Percentiles rank a stretch among this genome's conserved stretches.
These are phyloP conservation scores for Pyrgilauda ruficollis DNA, from an alignment of 2,113 vertebrate species.

Conservation along the genomic window DNA sequence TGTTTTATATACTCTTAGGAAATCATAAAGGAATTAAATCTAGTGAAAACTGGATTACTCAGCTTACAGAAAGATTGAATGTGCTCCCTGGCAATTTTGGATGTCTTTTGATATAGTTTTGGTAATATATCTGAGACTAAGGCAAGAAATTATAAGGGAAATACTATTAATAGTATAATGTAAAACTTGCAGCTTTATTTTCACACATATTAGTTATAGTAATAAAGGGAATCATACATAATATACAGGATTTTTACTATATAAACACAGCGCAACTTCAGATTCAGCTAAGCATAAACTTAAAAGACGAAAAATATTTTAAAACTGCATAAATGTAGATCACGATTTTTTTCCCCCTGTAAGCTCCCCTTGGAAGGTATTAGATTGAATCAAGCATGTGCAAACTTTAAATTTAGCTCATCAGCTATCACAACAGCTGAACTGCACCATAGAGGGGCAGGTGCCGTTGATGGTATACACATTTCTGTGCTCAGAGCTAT, in stretches of 20 bases:
- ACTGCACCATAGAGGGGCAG: conserved; percentile 3
- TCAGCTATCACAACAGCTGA: conserved; percentile 67
- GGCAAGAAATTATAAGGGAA: background rate
- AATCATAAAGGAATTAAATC: background rate
- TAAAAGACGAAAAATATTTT: background rate
- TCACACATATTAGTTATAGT: background rate
- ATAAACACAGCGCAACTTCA: background rate
- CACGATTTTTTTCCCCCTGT: background rate
- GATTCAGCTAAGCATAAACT: background rate
- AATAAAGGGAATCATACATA: background rate
- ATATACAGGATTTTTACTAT: background rate
- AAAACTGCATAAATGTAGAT: background rate
- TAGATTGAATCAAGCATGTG: conserved; percentile 51
- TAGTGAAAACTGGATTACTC: background rate
- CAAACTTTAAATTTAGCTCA: conserved; percentile 56
- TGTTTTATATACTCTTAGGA: background rate
- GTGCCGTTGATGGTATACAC: conserved; percentile 2
- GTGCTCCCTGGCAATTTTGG: background rate
- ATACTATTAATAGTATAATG: background rate
- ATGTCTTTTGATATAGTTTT: background rate
- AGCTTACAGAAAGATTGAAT: background rate
- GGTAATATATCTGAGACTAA: background rate
- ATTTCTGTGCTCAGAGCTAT: conserved; percentile 27
- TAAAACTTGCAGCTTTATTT: background rate
- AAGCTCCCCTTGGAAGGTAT: background rate